Evolutionary conservation across 1,140 invertebrate species (phyloP), one percentile per base, ranked within the genome.

Genomic region (Steinernema feltiae): DNA sequence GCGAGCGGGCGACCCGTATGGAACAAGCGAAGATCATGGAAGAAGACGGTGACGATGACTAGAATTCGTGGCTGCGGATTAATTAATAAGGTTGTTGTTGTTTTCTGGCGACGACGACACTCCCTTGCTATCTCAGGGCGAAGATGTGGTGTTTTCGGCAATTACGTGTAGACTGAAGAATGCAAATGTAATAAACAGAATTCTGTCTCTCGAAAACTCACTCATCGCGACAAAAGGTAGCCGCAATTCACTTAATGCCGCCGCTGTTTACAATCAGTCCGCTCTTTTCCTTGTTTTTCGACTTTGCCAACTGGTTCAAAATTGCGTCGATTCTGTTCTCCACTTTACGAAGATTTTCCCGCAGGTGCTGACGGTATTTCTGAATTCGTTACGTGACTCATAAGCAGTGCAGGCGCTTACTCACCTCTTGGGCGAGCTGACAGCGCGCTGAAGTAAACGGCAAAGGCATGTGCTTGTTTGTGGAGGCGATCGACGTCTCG

Each of bases 1-100:
- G 53, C 53, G 53, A 63, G 24, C 53, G 53, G 24, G 53, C 24
- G 24, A 63, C 53, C 53, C 53, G 53, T 63, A 63, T 63, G 53
- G 53, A 63, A 63, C 53, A 63, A 63, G 53, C 53, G 53, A 63
- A 63, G 53, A 63, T 63, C 53, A 63, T 63, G 53, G 53, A 63
- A 63, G 53, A 63, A 12, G 53, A 63, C 53, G 53, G 24, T 7
- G 53, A 46, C 41, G 41, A 46, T n/a, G 41, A 46, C 41, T 46
- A 46, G 41, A n/a, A n/a, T n/a, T n/a, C n/a, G n/a, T n/a, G n/a
- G n/a, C n/a, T n/a, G n/a, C n/a, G n/a, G n/a, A 41, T 7, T 41
- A 41, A 41, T 41, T 41, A 41, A 63, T 63, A 15, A 63, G 15
- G 53, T 3, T 27, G 53, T 15, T 27, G 53, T 17, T 63, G 7